Percentiles rank a stretch among this genome's conserved stretches.
Evolutionary conservation across 2,888 invertebrate species (phyloP).

Genomic region (Caenorhabditis parvicauda): DNA sequence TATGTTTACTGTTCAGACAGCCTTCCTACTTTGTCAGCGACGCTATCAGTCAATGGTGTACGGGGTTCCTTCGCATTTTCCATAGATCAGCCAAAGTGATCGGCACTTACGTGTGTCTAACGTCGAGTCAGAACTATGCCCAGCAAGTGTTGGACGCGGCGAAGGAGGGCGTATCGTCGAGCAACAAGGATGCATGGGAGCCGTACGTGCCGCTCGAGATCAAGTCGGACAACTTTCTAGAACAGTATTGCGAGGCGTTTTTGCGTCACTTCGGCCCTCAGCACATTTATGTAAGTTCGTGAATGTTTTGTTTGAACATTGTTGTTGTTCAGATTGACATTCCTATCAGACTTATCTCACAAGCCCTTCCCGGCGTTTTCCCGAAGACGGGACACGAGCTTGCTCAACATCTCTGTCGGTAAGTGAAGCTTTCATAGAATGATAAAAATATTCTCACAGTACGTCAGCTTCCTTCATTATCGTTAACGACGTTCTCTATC

Average conservation of each 20-base stretch:
- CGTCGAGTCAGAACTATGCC: slow-evolving; percentile 16
- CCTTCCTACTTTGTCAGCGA: slow-evolving; percentile 16
- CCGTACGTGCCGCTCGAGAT: slow-evolving; percentile 23
- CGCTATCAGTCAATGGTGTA: slow-evolving; percentile 17
- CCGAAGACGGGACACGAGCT: slow-evolving; percentile 17
- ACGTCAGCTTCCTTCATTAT: slow-evolving; percentile 14
- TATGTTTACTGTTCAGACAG: slow-evolving; percentile 3
- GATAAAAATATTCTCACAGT: neutral
- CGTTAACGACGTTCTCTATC: slow-evolving; percentile 20
- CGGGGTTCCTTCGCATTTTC: slow-evolving; percentile 25
- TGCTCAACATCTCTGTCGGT: slow-evolving; percentile 12
- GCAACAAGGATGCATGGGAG: slow-evolving; percentile 23
- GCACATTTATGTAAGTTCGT: slow-evolving; percentile 13
- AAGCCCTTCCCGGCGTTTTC: slow-evolving; percentile 20
- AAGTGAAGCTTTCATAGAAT: neutral
- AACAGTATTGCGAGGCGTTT: slow-evolving; percentile 16
- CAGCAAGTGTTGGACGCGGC: slow-evolving; percentile 23
- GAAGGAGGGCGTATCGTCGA: slow-evolving; percentile 4
- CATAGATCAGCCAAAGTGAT: slow-evolving; percentile 16
- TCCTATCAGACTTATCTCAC: slow-evolving; percentile 21
- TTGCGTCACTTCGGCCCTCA: slow-evolving; percentile 26
- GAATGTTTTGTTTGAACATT: neutral
- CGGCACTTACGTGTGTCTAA: slow-evolving; percentile 17
- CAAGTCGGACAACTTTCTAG: slow-evolving; percentile 15
- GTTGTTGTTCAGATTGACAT: slow-evolving; percentile 21